Conservation (phyloP, 1,140 invertebrate genomes). For the Contarinia nasturtii region DNA sequence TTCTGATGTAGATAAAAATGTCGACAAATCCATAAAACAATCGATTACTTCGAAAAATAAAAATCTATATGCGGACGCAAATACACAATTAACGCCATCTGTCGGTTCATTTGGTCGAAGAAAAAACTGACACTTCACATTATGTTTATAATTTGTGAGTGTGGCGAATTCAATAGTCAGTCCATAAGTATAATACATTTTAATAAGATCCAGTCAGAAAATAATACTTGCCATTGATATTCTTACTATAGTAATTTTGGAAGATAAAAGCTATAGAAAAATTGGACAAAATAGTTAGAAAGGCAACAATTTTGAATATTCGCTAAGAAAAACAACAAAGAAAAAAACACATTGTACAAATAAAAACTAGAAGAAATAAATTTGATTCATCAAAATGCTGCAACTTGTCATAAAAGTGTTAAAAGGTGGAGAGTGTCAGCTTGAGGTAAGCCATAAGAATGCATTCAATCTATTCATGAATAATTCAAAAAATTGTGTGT, state of each 20-base stretch:
- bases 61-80: no score
- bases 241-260: no score
- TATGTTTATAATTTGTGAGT: background rate
- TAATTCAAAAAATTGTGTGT: background rate
- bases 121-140: conserved; percentile 26
- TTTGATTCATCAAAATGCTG: conserved; percentile 15
- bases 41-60: no score
- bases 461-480: background rate
- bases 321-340: no score
- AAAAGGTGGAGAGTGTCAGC: conserved; percentile 26
- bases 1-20: no score
- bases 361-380: no score
- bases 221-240: background rate
- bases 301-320: no score
- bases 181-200: background rate
- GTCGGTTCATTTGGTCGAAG: conserved; percentile 32
- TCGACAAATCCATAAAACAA: no score
- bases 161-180: background rate
- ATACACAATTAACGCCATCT: no score
- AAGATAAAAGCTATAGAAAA: no score
- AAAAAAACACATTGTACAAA: no score
- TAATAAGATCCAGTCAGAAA: background rate
- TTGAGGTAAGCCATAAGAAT: conserved; percentile 17
- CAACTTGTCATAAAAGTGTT: conserved; percentile 28
- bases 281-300: no score